phyloP scores from a whole-genome alignment of 2,888 invertebrate genomes.

The Stenichneumon culpator region DNA sequence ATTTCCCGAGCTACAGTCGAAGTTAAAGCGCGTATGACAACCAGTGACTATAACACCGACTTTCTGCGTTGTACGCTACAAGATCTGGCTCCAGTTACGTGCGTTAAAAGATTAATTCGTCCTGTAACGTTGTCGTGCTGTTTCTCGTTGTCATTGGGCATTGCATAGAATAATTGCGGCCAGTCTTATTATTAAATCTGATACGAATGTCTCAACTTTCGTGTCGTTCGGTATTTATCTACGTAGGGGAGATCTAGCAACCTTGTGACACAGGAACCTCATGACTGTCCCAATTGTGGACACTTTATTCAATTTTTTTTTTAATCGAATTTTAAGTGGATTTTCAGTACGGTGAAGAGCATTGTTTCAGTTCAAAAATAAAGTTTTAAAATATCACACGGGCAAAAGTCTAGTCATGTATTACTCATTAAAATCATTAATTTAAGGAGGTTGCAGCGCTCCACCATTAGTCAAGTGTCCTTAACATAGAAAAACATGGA shows the following conservation, averaged over 20 bases:
- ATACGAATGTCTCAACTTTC: constrained; percentile 35
- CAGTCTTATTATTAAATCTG: background rate
- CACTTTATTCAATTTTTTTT: too few relatives aligned
- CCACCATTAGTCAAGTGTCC: too few relatives aligned
- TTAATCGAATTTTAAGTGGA: too few relatives aligned
- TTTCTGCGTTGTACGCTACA: background rate
- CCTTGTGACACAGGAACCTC: too few relatives aligned
- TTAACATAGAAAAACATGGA: too few relatives aligned
- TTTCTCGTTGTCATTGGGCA: constrained; percentile 7
- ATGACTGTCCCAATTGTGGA: too few relatives aligned
- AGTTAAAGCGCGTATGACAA: background rate
- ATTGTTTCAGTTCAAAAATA: too few relatives aligned
- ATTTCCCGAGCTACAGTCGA: constrained; percentile 12
- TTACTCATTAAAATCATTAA: too few relatives aligned
- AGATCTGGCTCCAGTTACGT: background rate
- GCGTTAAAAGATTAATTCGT: constrained; percentile 41
- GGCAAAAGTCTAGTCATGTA: too few relatives aligned
- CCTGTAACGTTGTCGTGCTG: background rate
- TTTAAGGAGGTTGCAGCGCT: too few relatives aligned
- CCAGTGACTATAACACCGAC: background rate
- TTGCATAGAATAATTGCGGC: constrained; percentile 6
- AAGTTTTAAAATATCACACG: too few relatives aligned
- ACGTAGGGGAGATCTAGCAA: background rate
- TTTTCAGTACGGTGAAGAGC: background rate
- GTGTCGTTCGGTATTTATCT: background rate